Conservation (phyloP, 2,797 vertebrate genomes). For the Sebastes minor region DNA sequence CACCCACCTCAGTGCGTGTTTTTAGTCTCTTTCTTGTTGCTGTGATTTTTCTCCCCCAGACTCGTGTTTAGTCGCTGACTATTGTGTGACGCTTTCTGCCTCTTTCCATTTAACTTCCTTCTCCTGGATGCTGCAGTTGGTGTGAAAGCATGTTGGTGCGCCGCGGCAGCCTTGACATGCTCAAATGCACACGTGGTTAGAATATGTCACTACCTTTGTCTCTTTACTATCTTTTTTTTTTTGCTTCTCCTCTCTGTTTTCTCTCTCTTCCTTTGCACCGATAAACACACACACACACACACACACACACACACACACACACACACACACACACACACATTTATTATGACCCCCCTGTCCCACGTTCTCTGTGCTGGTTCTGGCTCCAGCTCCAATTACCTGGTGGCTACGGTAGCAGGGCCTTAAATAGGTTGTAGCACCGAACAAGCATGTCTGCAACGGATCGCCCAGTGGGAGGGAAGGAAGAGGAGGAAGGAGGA, state of each 20-base stretch:
- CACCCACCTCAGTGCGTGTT: background rate
- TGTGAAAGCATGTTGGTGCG: slow-evolving; percentile 80
- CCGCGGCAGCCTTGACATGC: slow-evolving; percentile 67
- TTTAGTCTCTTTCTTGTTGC: background rate
- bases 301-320: slow-evolving; percentile 21
- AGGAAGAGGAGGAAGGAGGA: slow-evolving; percentile 17
- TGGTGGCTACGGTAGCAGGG: slow-evolving; percentile 72
- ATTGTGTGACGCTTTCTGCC: slow-evolving; percentile 41
- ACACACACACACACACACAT: slow-evolving; percentile 23
- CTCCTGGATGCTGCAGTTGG: slow-evolving; percentile 81
- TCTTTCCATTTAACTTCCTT: slow-evolving; percentile 64
- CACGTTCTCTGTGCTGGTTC: slow-evolving; percentile 77
- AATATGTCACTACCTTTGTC: slow-evolving; percentile 36
- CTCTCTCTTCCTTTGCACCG: too few species aligned
- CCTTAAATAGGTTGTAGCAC: slow-evolving; percentile 89
- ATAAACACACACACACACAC: too few species aligned
- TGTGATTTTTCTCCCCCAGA: background rate
- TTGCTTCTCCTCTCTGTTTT: too few species aligned
- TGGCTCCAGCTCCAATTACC: slow-evolving; percentile 80
- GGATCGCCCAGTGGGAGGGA: slow-evolving; percentile 66
- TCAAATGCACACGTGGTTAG: slow-evolving; percentile 5
- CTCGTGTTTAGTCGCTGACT: background rate
- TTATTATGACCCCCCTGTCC: slow-evolving; percentile 33
- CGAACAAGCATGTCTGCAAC: slow-evolving; percentile 86
- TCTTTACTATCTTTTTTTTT: background rate